Percentiles rank a stretch among this genome's conserved stretches.
These are phyloP conservation scores for Pteromalus puparum DNA, from an alignment of 1,140 invertebrate genomes.

Conservation along the genomic window DNA sequence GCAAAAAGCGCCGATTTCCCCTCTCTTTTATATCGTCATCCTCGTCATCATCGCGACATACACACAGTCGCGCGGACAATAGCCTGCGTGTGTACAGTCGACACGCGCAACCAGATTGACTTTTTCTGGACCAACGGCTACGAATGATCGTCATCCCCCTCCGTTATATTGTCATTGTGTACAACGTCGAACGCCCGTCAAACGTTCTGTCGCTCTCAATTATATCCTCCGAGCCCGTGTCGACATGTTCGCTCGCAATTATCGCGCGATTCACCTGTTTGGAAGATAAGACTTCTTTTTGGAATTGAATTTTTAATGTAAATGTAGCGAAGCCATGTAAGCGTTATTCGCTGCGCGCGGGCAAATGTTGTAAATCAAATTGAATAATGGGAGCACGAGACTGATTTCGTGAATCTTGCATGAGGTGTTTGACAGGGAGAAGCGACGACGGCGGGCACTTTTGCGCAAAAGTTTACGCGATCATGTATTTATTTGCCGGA, in stretches of 20 bases:
- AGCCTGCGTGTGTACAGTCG: background rate
- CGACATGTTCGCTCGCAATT: background rate
- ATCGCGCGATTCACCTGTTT: conserved; percentile 24
- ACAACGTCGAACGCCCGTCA: background rate
- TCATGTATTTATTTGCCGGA: too few relatives aligned
- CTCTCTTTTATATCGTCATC: background rate
- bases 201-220: conserved; percentile 36
- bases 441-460: too few relatives aligned
- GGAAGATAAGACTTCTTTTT: background rate
- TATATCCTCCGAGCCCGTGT: conserved; percentile 2
- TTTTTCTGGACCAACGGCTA: conserved; percentile 22
- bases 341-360: background rate
- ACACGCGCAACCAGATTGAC: conserved; percentile 29
- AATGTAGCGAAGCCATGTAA: background rate
- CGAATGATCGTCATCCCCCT: conserved; percentile 11
- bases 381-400: background rate
- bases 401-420: background rate
- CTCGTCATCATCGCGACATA: background rate
- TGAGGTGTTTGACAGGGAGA: background rate
- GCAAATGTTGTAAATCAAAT: background rate
- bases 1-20: background rate
- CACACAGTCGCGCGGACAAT: conserved; percentile 8
- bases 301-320: conserved; percentile 23
- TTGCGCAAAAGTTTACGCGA: too few relatives aligned
- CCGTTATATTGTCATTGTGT: background rate